Conservation (phyloP, 1,140 invertebrate genomes). For the Achatina immaculata region DNA sequence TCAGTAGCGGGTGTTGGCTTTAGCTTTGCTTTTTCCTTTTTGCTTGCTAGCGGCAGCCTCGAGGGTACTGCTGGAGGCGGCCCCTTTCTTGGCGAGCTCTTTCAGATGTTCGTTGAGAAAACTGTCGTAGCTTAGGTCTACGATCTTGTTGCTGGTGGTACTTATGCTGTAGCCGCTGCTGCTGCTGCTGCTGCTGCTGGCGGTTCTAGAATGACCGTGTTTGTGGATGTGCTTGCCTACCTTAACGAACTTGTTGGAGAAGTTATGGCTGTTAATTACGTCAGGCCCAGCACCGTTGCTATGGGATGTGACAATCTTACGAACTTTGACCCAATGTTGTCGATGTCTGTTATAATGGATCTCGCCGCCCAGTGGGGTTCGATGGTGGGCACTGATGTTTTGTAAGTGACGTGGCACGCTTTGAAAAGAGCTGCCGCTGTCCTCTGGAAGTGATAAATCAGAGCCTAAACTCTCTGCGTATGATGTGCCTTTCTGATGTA, state of each 20-base stretch:
- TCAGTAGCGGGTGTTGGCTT: neutral
- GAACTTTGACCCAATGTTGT: neutral
- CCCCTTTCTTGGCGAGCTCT: neutral
- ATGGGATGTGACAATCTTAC: neutral
- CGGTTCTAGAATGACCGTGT: too few species aligned
- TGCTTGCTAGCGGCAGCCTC: neutral
- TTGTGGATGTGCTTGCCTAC: neutral
- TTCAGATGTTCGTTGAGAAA: neutral
- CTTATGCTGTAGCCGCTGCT: neutral
- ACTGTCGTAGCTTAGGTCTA: conserved; percentile 5
- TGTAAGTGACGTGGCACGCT: neutral
- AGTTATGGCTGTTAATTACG: conserved; percentile 15
- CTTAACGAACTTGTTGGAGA: neutral
- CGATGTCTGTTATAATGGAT: neutral
- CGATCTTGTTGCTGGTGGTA: neutral
- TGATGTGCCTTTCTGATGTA: neutral
- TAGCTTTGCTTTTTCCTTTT: neutral
- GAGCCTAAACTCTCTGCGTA: neutral
- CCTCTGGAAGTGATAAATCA: neutral
- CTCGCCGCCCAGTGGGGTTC: neutral
- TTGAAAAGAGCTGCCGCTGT: conserved; percentile 1
- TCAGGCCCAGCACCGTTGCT: neutral
- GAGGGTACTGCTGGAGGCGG: conserved; percentile 9
- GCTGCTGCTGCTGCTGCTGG: neutral
- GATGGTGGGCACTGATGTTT: neutral